Conservation (phyloP, 1,140 invertebrate species). For the Hylyphantes graminicola region DNA sequence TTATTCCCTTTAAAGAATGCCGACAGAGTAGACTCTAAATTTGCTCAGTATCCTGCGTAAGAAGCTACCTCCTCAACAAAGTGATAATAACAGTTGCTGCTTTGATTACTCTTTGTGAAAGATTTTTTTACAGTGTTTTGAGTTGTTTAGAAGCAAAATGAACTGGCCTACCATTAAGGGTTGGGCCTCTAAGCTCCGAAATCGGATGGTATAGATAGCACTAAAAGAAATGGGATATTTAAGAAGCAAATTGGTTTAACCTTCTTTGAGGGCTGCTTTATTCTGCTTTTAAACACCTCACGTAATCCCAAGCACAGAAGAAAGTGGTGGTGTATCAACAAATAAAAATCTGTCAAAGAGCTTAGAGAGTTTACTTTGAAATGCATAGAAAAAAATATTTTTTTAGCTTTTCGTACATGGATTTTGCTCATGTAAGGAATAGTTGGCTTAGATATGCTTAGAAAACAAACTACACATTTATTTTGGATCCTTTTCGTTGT, state of each 20-base stretch:
- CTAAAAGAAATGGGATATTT: no score
- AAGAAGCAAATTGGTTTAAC: no score
- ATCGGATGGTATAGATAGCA: no score
- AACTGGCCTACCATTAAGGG: no score
- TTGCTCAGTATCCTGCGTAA: conserved; percentile 25
- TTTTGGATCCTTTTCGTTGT: neutral
- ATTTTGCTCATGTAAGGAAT: neutral
- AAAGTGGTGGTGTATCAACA: neutral
- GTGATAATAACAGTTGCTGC: conserved; percentile 33
- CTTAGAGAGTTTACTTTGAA: conserved; percentile 12
- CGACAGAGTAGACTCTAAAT: conserved; percentile 51
- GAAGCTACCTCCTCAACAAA: conserved; percentile 14
- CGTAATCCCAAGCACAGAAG: neutral
- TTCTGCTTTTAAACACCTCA: no score
- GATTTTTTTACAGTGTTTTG: neutral
- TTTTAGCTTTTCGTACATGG: neutral
- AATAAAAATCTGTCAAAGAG: conserved; percentile 13
- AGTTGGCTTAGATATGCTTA: no score
- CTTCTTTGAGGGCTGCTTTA: no score
- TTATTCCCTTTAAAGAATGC: conserved; percentile 54
- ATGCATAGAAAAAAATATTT: neutral
- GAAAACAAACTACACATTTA: conserved; percentile 8
- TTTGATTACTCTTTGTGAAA: conserved; percentile 41
- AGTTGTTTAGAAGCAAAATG: no score
- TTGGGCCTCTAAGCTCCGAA: no score